phyloP scores from a whole-genome alignment of 2,888 invertebrate species.

The Salticus scenicus region DNA sequence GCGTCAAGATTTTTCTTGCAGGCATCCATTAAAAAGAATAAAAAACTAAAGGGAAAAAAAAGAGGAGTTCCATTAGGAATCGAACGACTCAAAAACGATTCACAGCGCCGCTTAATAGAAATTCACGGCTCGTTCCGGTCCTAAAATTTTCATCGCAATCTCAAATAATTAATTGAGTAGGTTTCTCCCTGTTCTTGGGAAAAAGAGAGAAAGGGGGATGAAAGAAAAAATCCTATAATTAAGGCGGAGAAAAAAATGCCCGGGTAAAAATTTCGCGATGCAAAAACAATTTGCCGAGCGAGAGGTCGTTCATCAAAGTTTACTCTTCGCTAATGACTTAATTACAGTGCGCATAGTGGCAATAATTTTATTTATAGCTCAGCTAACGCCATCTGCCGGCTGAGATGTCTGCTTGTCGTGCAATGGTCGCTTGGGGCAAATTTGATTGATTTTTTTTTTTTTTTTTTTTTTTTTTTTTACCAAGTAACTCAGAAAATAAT shows the following conservation, averaged over 20 bases:
- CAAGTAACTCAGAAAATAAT: no score
- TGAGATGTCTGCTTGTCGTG: constrained; percentile 4
- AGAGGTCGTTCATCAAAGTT: constrained; percentile 62
- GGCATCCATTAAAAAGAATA: constrained; percentile 23
- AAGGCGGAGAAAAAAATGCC: constrained; percentile 34
- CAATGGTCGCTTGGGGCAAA: constrained; percentile 34
- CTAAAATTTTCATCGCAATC: constrained; percentile 65
- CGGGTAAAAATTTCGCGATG: constrained; percentile 25
- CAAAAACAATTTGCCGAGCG: constrained; percentile 62
- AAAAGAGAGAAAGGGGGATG: background rate
- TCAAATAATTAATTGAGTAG: constrained; percentile 63
- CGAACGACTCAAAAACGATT: constrained; percentile 4
- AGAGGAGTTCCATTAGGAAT: background rate
- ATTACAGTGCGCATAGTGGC: constrained; percentile 61
- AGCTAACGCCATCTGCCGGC: constrained; percentile 63
- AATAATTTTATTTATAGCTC: constrained; percentile 64
- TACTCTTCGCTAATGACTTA: constrained; percentile 66
- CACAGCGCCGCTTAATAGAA: constrained; percentile 46
- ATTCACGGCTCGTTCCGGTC: constrained; percentile 55
- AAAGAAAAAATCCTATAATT: constrained; percentile 43
- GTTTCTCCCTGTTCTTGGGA: constrained; percentile 24
- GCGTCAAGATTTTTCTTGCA: constrained; percentile 25
- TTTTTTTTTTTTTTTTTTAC: constrained; percentile 21
- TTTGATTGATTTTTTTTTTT: constrained; percentile 26
- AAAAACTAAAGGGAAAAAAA: no score